phyloP scores from a whole-genome alignment of 2,888 invertebrate species.

The Lasioglossum vierecki region DNA sequence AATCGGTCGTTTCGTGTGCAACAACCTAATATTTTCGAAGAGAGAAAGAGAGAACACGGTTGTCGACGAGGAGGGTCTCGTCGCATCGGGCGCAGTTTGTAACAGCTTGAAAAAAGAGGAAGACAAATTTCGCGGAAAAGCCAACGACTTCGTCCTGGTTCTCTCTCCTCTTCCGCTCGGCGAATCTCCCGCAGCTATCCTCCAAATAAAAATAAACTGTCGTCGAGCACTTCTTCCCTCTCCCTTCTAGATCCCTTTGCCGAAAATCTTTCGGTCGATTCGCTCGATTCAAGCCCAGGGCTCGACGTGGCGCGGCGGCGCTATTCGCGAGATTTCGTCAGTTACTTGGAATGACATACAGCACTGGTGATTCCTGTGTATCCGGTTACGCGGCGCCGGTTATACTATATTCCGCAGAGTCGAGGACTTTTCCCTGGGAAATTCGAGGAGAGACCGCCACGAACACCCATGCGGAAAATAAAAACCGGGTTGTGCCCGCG shows the following conservation, averaged over 20 bases:
- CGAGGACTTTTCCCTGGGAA: slow-evolving; percentile 17
- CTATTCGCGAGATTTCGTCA: slow-evolving; percentile 54
- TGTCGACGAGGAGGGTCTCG: not conserved
- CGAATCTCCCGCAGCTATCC: slow-evolving; percentile 18
- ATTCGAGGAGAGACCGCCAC: not conserved
- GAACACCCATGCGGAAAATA: slow-evolving; percentile 20
- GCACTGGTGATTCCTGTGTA: slow-evolving; percentile 26
- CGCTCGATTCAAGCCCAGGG: slow-evolving; percentile 18
- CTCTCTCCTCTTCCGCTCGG: not conserved
- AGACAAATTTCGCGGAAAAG: slow-evolving; percentile 17
- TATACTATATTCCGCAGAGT: slow-evolving; percentile 17
- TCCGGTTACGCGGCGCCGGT: slow-evolving; percentile 31
- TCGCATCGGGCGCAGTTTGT: not conserved
- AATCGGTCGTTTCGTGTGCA: not conserved
- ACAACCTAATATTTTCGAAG: not conserved
- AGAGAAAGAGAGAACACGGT: not conserved
- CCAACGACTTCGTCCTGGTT: not conserved
- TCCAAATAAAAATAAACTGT: slow-evolving; percentile 61
- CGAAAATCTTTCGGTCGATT: slow-evolving; percentile 49
- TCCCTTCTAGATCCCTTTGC: slow-evolving; percentile 16
- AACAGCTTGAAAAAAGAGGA: not conserved
- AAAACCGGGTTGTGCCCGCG: slow-evolving; percentile 4
- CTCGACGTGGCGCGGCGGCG: slow-evolving; percentile 10
- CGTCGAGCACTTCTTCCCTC: not conserved
- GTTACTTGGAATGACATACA: slow-evolving; percentile 23